Percentiles rank a stretch among this genome's conserved stretches.
phyloP scores from a whole-genome alignment of 2,113 vertebrate species.

The Ceyx melanurus region DNA sequence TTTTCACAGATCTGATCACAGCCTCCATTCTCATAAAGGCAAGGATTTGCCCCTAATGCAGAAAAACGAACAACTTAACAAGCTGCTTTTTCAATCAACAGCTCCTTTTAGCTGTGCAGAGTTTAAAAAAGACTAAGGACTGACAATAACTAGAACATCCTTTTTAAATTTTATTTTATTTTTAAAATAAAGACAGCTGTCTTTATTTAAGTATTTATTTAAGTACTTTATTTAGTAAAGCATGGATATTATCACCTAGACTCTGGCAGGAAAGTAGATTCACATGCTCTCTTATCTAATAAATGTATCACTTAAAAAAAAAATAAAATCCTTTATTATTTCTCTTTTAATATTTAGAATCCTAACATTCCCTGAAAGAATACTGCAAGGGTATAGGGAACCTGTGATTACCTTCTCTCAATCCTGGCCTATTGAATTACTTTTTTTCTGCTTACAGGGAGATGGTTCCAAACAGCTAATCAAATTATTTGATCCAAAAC shows the following conservation, averaged over 20 bases:
- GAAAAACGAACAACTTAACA: background rate
- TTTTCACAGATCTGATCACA: slow-evolving; percentile 86
- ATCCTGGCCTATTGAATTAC: background rate
- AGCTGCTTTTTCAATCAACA: background rate
- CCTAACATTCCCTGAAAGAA: background rate
- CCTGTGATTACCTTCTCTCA: background rate
- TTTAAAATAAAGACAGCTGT: background rate
- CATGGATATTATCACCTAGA: background rate
- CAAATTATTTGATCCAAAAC: background rate
- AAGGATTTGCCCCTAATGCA: slow-evolving; percentile 78
- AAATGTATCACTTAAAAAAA: background rate
- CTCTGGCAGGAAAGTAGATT: background rate
- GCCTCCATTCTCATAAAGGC: slow-evolving; percentile 83
- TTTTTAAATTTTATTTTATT: background rate
- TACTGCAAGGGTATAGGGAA: background rate
- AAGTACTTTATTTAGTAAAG: background rate
- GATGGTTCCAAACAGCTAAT: background rate
- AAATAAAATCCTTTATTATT: background rate
- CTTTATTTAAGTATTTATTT: too few relatives aligned
- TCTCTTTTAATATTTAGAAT: background rate
- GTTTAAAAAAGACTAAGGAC: background rate
- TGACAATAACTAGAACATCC: background rate
- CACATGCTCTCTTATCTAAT: background rate
- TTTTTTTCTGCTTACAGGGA: background rate
- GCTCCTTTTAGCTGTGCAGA: background rate